Base-by-base conservation (phyloP, 2,113 vertebrate species). In the Burhinus oedicnemus region DNA sequence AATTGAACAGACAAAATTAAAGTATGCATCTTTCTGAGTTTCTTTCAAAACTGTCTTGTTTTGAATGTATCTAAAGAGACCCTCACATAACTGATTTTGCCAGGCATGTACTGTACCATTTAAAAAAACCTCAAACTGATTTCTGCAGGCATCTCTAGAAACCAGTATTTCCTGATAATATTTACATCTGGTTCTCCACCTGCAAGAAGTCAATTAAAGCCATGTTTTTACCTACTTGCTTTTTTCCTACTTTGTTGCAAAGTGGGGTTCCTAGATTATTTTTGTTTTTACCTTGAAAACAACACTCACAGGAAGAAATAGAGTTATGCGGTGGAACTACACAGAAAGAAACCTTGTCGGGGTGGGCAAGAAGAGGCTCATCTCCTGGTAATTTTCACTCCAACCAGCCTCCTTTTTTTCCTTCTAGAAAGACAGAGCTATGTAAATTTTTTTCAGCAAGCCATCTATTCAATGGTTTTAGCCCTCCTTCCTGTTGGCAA, bases 401-500 rank as follows among this genome's bases (percentile, higher is more conserved):
- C 45, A 76, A 19, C 18, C 38, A 61, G 6, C 32, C 23, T 82
- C 36, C 11, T 69, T 34, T 42, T 93, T 89, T 76, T 54, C 15
- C 12, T 42, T 61, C 40, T 64, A 81, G 40, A 87, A 87, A 87
- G 52, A 80, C 25, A 90, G 45, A 88, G 22, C 16, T 32, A 17
- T 47, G 17, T 29, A 78, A 11, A 4, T 21, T 51, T 68, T 75
- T 72, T 83, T 68, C 54, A 88, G 54, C 29, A 79, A 90, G 55
- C 68, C 18, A 62, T 64, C 65, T 68, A 78, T 78, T 90, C 54
- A 83, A 20, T 0, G 2, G 32, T n/a, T 87, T 84, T 80, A 89
- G 45, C 45, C 36, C 21, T 95, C 45, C 68, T 95, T 94, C 83
- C 77, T 93, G 66, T 81, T 97, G 52, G 29, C 54, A 93, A 95